Base-by-base conservation (phyloP, 92 coral and sea anemone genomes). In the Montipora capitata region DNA sequence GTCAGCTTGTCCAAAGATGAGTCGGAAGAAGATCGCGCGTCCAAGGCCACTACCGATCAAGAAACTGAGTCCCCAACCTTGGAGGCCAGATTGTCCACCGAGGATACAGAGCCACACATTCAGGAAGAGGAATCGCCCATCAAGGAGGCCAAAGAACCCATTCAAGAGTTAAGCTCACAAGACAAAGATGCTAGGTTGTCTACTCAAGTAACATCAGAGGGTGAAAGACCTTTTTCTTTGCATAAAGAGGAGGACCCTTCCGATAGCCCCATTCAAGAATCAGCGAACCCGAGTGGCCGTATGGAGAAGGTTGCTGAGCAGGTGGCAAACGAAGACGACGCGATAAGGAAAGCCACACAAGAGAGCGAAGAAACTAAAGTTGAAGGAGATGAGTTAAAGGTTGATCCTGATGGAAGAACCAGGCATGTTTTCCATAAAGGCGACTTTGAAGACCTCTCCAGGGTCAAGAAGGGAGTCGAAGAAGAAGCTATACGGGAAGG, bases 181-280 rank as follows among this genome's bases (percentile, higher is more conserved):
- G 15, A 61, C 39, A 4, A 12, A 4, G 51, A 39, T 11, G 81
- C 27, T 10, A 43, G 20, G 3, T 12, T 20, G 15, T 59, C 77
- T 18, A 48, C 77, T n/a, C 39, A 57, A 6, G 85, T 14, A 38
- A 49, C 76, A 39, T 44, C 65, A 20, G 39, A 51, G 0, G 9
- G 15, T 4, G 7, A 51, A 14, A 39, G 69, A 51, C 16, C 76
- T 51, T 59, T 49, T 27, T 52, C 39, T 14, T 17, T 40, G 2
- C 3, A 14, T 58, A 65, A 80, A 35, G 13, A 5, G 42, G 76
- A 52, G 11, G 13, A 10, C 14, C 0, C 9, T 38, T 68, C 52
- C 52, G 76, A 68, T 9, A 80, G 41, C 4, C 76, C 62, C 17
- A 44, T 48, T 2, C 73, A 64, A 65, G 83, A 63, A 44, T 14